phyloP scores from a whole-genome alignment of 1,140 invertebrate genomes.

The Drosophila mauritiana region DNA sequence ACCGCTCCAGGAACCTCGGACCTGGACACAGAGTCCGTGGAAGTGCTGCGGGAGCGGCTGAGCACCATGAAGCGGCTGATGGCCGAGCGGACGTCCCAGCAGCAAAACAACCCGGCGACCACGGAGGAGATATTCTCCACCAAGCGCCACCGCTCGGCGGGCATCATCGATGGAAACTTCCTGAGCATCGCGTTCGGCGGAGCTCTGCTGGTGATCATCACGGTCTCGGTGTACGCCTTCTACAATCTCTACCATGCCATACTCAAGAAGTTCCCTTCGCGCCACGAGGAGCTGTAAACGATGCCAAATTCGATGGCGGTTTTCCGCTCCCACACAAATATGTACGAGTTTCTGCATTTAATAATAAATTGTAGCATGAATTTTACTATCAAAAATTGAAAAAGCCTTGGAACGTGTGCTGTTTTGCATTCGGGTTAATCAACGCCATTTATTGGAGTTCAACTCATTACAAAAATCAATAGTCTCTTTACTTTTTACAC shows the following conservation, averaged over 20 bases:
- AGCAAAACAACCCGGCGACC: slow-evolving; percentile 85
- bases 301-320: slow-evolving; percentile 8
- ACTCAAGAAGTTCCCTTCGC: slow-evolving; percentile 91
- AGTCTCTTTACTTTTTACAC: slow-evolving; percentile 30
- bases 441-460: slow-evolving; percentile 72
- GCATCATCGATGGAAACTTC: slow-evolving; percentile 92
- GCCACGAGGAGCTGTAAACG: slow-evolving; percentile 88
- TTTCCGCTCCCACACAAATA: slow-evolving; percentile 11
- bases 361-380: slow-evolving; percentile 51
- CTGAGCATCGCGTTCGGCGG: slow-evolving; percentile 91
- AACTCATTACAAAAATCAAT: slow-evolving; percentile 64
- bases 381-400: slow-evolving; percentile 37
- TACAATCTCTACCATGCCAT: slow-evolving; percentile 93
- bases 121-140: slow-evolving; percentile 84
- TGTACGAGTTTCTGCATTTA: slow-evolving; percentile 62
- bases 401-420: slow-evolving; percentile 40
- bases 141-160: slow-evolving; percentile 86
- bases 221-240: slow-evolving; percentile 92
- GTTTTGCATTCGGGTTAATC: slow-evolving; percentile 73
- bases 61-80: slow-evolving; percentile 92
- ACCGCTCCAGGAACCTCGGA: slow-evolving; percentile 83
- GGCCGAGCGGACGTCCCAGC: slow-evolving; percentile 87
- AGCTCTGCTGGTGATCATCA: slow-evolving; percentile 90
- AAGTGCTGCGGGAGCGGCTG: slow-evolving; percentile 90
- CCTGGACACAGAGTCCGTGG: slow-evolving; percentile 89